These are phyloP conservation scores for Furnarius figulus DNA, from an alignment of 2,113 vertebrate species.

Conservation along the genomic window DNA sequence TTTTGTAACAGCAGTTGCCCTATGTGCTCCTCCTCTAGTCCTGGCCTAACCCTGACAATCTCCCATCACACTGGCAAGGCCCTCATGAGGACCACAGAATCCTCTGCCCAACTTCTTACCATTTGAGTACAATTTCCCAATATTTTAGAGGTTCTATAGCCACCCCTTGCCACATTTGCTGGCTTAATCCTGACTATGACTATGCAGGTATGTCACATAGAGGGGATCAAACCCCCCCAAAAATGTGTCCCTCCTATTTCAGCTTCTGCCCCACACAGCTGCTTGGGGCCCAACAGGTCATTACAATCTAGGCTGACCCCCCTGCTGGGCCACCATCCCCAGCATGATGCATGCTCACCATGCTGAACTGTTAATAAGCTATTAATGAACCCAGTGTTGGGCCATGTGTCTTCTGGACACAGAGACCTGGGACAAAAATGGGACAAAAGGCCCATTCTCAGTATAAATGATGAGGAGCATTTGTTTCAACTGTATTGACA, in stretches of 20 bases:
- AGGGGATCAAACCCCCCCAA: neutral
- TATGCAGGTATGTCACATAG: neutral
- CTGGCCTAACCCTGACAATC: neutral
- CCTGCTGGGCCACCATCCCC: neutral
- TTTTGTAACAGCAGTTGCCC: neutral
- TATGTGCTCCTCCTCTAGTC: neutral
- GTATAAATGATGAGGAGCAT: neutral
- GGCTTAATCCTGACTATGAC: neutral
- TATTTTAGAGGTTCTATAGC: neutral
- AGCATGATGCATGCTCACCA: accelerated
- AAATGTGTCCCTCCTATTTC: neutral
- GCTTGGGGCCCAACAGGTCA: neutral
- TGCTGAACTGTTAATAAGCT: neutral
- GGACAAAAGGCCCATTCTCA: neutral
- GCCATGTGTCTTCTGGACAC: neutral
- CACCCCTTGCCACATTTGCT: neutral
- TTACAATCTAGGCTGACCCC: neutral
- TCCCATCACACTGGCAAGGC: neutral
- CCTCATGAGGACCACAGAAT: neutral
- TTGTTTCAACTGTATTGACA: neutral
- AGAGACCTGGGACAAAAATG: neutral
- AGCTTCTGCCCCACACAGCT: neutral
- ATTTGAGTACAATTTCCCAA: neutral
- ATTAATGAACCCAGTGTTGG: neutral
- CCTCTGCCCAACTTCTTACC: neutral